Evolutionary conservation across 2,113 vertebrate species (phyloP).

Genomic region (Barbus barbus): DNA sequence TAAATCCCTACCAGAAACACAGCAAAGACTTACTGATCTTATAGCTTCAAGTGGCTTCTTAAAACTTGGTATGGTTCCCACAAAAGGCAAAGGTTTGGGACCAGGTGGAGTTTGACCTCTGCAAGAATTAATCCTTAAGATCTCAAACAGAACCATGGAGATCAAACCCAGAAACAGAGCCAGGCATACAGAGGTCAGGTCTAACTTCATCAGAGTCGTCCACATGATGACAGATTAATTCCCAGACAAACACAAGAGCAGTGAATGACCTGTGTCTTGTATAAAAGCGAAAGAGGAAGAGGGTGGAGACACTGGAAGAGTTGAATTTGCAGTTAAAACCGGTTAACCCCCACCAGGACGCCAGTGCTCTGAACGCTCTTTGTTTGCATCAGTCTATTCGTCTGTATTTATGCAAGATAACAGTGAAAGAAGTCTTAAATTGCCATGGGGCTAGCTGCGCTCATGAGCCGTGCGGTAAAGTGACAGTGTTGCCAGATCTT

Average conservation of each 20-base stretch:
- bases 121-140: slow-evolving; percentile 33
- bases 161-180: slow-evolving; percentile 27
- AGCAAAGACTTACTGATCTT: neutral
- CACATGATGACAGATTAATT: slow-evolving; percentile 39
- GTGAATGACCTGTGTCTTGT: neutral
- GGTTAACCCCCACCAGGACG: too few relatives aligned
- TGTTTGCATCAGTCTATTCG: too few relatives aligned
- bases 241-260: neutral
- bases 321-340: neutral
- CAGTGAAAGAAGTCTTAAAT: too few relatives aligned
- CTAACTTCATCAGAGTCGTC: neutral
- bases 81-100: slow-evolving; percentile 48
- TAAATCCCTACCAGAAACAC: neutral
- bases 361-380: too few relatives aligned
- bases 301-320: neutral
- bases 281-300: slow-evolving; percentile 6
- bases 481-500: too few relatives aligned
- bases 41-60: neutral
- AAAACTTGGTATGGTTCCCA: slow-evolving; percentile 44
- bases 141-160: slow-evolving; percentile 45
- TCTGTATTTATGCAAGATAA: too few relatives aligned
- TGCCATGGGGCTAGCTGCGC: too few relatives aligned
- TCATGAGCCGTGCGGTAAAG: too few relatives aligned
- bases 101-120: slow-evolving; percentile 46
- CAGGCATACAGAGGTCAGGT: slow-evolving; percentile 12